phyloP scores from a whole-genome alignment of 2,797 vertebrate genomes.

The Echeneis naucrates region DNA sequence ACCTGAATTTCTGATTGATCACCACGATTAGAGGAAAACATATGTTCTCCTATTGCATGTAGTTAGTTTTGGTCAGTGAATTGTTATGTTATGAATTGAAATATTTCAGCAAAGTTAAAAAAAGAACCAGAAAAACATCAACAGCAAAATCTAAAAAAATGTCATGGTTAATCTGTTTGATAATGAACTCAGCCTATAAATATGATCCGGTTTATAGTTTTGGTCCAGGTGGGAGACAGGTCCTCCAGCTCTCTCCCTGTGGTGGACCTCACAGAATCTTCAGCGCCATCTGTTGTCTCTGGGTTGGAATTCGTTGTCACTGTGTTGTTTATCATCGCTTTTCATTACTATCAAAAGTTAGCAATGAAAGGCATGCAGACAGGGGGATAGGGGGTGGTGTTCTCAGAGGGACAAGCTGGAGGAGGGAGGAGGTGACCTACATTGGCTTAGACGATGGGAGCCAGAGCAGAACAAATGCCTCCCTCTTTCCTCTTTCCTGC shows the following conservation, averaged over 20 bases:
- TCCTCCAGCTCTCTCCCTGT: conserved; percentile 22
- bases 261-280: conserved; percentile 40
- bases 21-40: neutral
- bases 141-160: neutral
- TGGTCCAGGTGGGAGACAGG: conserved; percentile 25
- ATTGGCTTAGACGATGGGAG: conserved; percentile 67
- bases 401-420: conserved; percentile 63
- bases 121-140: neutral
- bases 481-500: conserved; percentile 16
- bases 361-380: conserved; percentile 76
- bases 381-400: conserved; percentile 42
- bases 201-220: conserved; percentile 7
- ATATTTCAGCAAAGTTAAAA: no score
- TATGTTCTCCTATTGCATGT: neutral
- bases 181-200: conserved; percentile 10
- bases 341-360: conserved; percentile 74
- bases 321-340: conserved; percentile 58
- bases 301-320: conserved; percentile 26
- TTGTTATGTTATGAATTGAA: no score
- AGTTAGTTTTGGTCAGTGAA: neutral
- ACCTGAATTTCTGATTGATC: no score
- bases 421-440: conserved; percentile 77
- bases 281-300: conserved; percentile 63
- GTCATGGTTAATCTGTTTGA: neutral
- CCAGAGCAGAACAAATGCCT: conserved; percentile 68